Conservation (phyloP, 2,113 vertebrate species). For the Trematocara stigmaticum region DNA sequence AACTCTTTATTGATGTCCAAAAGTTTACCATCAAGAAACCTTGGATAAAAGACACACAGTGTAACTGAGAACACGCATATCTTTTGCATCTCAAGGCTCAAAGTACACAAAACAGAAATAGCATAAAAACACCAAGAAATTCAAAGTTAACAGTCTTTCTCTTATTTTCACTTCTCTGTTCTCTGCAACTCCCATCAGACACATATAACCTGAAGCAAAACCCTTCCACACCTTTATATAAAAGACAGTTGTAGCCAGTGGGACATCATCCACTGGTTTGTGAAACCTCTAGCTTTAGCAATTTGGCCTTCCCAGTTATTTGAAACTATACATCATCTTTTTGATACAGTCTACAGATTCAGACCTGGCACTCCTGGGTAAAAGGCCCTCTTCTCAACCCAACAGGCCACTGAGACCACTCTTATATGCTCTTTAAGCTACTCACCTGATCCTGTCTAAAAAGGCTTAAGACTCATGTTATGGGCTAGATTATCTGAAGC, state of each 20-base stretch:
- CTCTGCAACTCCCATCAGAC: background rate
- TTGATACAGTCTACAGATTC: background rate
- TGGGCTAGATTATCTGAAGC: background rate
- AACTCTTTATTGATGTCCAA: constrained; percentile 97
- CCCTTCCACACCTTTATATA: background rate
- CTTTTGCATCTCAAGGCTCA: background rate
- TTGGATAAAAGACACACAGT: constrained; percentile 34
- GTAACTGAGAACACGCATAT: background rate
- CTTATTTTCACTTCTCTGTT: background rate
- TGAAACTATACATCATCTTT: background rate
- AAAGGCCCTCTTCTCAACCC: background rate
- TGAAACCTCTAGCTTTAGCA: background rate
- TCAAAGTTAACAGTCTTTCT: background rate
- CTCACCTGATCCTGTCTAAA: background rate
- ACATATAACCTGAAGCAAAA: background rate
- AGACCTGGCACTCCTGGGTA: background rate
- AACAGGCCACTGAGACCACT: background rate
- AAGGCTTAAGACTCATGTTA: background rate
- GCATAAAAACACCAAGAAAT: background rate
- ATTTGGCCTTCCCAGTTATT: background rate
- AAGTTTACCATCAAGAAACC: constrained; percentile 94
- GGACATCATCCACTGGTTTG: background rate
- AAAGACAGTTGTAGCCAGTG: background rate
- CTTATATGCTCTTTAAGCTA: background rate
- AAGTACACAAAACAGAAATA: background rate